Evolutionary conservation across 1,140 invertebrate genomes (phyloP), one percentile per base, ranked within the genome.

Genomic region (Drosophila lowei): DNA sequence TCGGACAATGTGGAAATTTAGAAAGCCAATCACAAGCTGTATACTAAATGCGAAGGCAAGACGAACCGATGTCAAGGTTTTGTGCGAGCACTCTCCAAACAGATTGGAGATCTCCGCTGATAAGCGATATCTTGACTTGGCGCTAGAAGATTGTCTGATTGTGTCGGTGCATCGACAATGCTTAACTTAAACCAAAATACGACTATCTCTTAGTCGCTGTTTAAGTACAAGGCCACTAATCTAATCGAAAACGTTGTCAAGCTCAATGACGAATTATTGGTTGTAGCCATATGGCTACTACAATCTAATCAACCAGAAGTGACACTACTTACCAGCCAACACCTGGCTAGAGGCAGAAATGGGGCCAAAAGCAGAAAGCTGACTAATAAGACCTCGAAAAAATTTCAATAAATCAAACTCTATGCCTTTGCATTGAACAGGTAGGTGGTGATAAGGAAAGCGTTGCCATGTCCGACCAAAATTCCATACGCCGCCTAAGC

Each of bases 401-500:
- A 65, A 77, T 68, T 86, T 88, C 78, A 86, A 88, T 86, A 88
- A 88, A 86, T 88, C 83, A 86, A 66, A 68, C 49, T 56, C 52
- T 46, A 54, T 72, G 61, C 68, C 58, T 65, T 46, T 71, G 42
- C 58, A 55, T 60, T 38, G 46, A 30, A 64, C 58, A 80, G 43
- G 48, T 74, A 76, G 43, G 48, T 74, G 54, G 48, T 73, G 75
- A 84, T 77, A 83, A 83, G 58, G 8, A 43, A 15, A 15, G 23
- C n/a, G 16, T 30, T 56, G 34, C 28, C 59, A 84, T 85, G 81
- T 71, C 81, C 52, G 60, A 79, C 59, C 42, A 66, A 44, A 67
- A 65, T 42, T 50, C 48, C 65, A 70, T 92, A 6, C 86, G 93
- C 62, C 83, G 89, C 44, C 68, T 93, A 21, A 76, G 86, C 48